Evolutionary conservation across 2,888 invertebrate species (phyloP).

Genomic region (Sialis lutaria): DNA sequence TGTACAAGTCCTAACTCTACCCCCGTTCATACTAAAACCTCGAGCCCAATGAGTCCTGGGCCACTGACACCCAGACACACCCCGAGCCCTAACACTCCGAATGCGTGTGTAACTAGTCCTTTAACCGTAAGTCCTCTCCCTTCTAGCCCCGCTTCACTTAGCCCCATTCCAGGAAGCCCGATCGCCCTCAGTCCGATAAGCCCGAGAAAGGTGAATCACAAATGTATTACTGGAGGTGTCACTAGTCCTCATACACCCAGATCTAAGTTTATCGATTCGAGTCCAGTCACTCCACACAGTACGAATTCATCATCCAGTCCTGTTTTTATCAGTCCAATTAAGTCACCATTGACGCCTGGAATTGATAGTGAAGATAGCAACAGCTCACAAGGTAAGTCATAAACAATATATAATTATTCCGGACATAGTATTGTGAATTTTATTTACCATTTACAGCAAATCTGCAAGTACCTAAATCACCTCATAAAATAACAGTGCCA

Average conservation of each 20-base stretch:
- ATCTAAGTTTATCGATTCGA: slow-evolving; percentile 2
- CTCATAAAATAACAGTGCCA: slow-evolving; percentile 27
- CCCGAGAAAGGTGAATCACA: background rate
- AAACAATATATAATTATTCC: background rate
- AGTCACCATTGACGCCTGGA: slow-evolving; percentile 32
- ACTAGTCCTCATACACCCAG: slow-evolving; percentile 5
- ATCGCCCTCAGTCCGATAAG: slow-evolving; percentile 1
- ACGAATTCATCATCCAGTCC: slow-evolving; percentile 19
- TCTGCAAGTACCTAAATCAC: slow-evolving; percentile 41
- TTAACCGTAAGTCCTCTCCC: slow-evolving; percentile 1
- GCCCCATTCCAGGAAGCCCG: background rate
- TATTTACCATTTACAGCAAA: slow-evolving; percentile 22
- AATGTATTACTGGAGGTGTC: background rate
- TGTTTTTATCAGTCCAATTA: slow-evolving; percentile 34
- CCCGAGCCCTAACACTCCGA: slow-evolving; percentile 1
- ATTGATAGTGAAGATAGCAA: slow-evolving; percentile 31
- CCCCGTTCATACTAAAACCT: too few relatives aligned
- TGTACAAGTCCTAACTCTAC: background rate
- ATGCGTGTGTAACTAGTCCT: slow-evolving; percentile 2
- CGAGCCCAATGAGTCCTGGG: background rate
- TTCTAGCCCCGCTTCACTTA: background rate
- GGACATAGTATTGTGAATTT: background rate
- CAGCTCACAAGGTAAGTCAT: slow-evolving; percentile 24
- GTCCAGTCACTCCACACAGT: slow-evolving; percentile 2
- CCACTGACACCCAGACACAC: slow-evolving; percentile 1